Base-by-base conservation (phyloP, 2,113 vertebrate genomes). In the Dissostichus mawsoni region DNA sequence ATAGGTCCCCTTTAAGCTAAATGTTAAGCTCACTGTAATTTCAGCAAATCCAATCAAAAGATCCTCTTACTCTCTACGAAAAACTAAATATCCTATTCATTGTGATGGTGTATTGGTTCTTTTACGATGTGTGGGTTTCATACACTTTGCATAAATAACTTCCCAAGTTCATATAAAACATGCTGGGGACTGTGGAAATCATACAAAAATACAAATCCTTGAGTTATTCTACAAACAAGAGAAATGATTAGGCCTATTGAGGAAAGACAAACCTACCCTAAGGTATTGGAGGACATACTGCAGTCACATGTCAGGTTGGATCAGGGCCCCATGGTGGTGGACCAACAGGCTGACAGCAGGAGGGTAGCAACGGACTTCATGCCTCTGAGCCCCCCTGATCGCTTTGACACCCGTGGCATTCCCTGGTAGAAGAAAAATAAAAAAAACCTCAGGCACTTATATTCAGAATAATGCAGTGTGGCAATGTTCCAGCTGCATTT, bases 391-490 rank as follows among this genome's bases (percentile, higher is more conserved):
- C 69, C 58, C 53, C 17, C 58, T 83, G 82, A 92, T 87, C 92
- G 63, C 79, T 86, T 87, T 82, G 89, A 89, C 74, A 87, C 85
- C 85, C 76, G 25, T 87, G 78, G 90, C 79, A 65, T 83, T 90
- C 71, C 72, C 81, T 65, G 57, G 55, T 53, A 52, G 20, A 56
- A 77, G 78, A 53, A n/a, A 45, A 78, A 8, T 8, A 72, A 61
- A 67, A 69, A 33, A 64, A 2, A 61, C 55, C 52, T 62, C 12
- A 20, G 77, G 56, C 63, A 52, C 52, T 69, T 79, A 64, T 41
- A 47, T 79, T 63, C 68, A 71, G 25, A 62, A 65, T 50, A 56
- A 74, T 56, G 36, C 56, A 74, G 13, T 20, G 62, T 63, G 48
- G 66, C 16, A 1, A 20, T 20, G 29, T 61, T 74, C 47, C 23